These are phyloP conservation scores for Drosophila peninsularis DNA, from an alignment of 2,888 invertebrate species.

Conservation along the genomic window DNA sequence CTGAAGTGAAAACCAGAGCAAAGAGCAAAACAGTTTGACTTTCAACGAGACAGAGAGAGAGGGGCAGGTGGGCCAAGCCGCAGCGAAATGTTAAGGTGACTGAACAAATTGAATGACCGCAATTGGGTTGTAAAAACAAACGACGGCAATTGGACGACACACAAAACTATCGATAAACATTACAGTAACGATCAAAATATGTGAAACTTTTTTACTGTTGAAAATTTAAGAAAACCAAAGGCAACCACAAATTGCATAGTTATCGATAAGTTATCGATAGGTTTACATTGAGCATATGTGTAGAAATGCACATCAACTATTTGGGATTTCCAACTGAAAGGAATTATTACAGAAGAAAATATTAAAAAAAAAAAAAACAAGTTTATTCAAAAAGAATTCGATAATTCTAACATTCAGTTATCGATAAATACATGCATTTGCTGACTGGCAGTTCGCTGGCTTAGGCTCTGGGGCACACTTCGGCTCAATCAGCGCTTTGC, in stretches of 20 bases:
- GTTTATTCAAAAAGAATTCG: too few species aligned
- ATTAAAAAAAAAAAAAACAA: too few species aligned
- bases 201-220: neutral
- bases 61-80: neutral
- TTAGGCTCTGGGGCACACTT: neutral
- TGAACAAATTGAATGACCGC: conserved; percentile 57
- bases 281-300: neutral
- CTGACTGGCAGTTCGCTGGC: conserved; percentile 8
- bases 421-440: conserved; percentile 43
- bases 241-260: neutral
- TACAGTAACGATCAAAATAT: neutral
- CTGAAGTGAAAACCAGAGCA: conserved; percentile 58
- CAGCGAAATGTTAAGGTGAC: conserved; percentile 45
- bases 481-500: conserved; percentile 8
- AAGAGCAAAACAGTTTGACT: conserved; percentile 31
- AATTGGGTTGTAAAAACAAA: conserved; percentile 48
- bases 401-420: neutral
- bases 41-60: neutral
- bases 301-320: neutral
- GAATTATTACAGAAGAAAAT: too few species aligned
- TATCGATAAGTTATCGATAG: neutral
- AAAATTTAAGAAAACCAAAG: neutral
- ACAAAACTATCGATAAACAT: conserved; percentile 1
- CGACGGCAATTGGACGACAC: neutral
- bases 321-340: neutral